Percentiles rank a stretch among this genome's conserved stretches.
Conservation (phyloP, 2,113 vertebrate genomes). For the Gymnocephalus cernua region DNA sequence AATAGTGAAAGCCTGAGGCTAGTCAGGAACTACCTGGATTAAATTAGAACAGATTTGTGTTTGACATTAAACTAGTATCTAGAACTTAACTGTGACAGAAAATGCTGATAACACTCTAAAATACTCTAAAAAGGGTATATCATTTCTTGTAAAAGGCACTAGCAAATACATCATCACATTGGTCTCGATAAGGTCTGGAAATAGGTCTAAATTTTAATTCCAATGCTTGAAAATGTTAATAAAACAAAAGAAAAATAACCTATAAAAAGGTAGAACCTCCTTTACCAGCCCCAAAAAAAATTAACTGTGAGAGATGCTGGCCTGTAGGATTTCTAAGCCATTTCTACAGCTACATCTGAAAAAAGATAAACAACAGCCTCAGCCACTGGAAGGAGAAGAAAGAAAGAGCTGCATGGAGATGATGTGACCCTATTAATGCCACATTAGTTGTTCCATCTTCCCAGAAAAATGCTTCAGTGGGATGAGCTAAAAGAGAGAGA, state of each 20-base stretch:
- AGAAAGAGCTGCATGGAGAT: conserved; percentile 72
- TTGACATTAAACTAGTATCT: background rate
- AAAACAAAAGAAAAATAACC: conserved; percentile 73
- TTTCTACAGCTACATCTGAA: conserved; percentile 77
- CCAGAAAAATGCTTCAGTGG: conserved; percentile 68
- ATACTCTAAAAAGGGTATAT: too few species aligned
- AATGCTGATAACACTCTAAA: background rate
- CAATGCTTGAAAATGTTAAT: conserved; percentile 56
- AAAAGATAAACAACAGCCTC: conserved; percentile 78
- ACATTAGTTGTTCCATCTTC: conserved; percentile 80
- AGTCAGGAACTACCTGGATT: conserved; percentile 9
- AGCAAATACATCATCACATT: conserved; percentile 1
- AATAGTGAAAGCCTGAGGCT: background rate
- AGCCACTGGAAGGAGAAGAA: conserved; percentile 77
- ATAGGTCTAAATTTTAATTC: conserved; percentile 59
- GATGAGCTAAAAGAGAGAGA: conserved; percentile 44
- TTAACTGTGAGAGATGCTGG: conserved; percentile 72
- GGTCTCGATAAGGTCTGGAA: conserved; percentile 41
- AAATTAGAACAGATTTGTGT: conserved; percentile 3
- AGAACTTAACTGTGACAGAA: background rate
- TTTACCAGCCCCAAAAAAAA: conserved; percentile 70
- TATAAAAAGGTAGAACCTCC: conserved; percentile 67
- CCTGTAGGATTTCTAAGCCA: conserved; percentile 77
- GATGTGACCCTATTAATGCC: conserved; percentile 83
- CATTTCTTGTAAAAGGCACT: background rate